These are phyloP conservation scores for Cheilosia vernalis DNA, from an alignment of 2,888 invertebrate genomes.

Conservation along the genomic window DNA sequence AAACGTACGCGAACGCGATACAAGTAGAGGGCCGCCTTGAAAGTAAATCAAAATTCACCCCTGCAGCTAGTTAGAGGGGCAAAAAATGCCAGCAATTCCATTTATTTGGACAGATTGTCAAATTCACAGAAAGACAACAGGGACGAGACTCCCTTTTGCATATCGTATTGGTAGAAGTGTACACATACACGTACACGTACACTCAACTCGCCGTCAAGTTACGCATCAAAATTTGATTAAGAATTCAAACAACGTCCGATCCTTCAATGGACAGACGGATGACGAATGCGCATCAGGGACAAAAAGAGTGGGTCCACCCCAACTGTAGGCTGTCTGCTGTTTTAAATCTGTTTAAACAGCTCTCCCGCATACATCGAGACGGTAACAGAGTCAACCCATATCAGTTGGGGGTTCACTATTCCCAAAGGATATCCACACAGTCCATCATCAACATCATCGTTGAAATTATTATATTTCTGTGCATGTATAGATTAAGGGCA, in stretches of 20 bases:
- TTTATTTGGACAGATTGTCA: conserved; percentile 75
- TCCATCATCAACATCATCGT: conserved; percentile 68
- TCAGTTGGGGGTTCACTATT: conserved; percentile 7
- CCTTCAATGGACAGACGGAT: conserved; percentile 57
- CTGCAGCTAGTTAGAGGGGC: conserved; percentile 38
- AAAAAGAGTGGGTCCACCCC: conserved; percentile 39
- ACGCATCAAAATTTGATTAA: conserved; percentile 73
- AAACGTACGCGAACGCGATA: neutral
- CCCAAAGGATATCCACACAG: conserved; percentile 64
- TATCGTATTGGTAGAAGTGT: neutral
- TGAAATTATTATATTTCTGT: conserved; percentile 66
- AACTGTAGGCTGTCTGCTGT: conserved; percentile 44
- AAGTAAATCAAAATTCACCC: conserved; percentile 69
- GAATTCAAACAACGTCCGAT: conserved; percentile 72
- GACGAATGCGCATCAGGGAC: conserved; percentile 54
- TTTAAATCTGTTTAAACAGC: conserved; percentile 73
- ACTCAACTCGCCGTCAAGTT: neutral
- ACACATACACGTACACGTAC: too few relatives aligned
- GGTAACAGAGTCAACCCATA: conserved; percentile 55
- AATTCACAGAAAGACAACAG: conserved; percentile 73
- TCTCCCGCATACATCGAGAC: conserved; percentile 27
- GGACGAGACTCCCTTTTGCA: conserved; percentile 58
- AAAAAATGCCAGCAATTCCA: conserved; percentile 61
- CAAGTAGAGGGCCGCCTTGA: conserved; percentile 1
- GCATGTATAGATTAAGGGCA: conserved; percentile 34